phyloP scores from a whole-genome alignment of 1,140 invertebrate species.

The Paramacrobiotus metropolitanus region DNA sequence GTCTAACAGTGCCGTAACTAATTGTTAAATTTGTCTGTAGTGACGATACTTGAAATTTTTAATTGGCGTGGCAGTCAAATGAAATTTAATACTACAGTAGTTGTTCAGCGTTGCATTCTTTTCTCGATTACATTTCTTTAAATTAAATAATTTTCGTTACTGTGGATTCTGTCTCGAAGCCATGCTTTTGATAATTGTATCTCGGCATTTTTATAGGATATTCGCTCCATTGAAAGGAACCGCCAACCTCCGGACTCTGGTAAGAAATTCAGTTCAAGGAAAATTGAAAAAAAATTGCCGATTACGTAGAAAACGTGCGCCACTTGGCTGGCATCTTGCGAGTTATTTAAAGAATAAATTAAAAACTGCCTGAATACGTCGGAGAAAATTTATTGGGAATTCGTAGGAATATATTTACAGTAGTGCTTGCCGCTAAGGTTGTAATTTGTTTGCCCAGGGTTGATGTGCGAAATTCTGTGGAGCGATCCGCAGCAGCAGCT shows the following conservation, averaged over 20 bases:
- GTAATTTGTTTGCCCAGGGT: constrained; percentile 23
- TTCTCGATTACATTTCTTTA: not conserved
- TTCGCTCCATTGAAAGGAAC: constrained; percentile 62
- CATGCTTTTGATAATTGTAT: too few species aligned
- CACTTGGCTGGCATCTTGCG: too few species aligned
- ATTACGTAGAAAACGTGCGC: not conserved
- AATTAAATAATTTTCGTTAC: too few species aligned
- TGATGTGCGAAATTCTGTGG: constrained; percentile 95
- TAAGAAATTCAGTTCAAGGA: constrained; percentile 13
- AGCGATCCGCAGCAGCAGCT: constrained; percentile 75
- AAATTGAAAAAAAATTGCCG: constrained; percentile 4
- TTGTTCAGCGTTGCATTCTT: too few species aligned
- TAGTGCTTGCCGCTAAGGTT: constrained; percentile 3
- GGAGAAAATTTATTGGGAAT: not conserved
- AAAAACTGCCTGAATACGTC: too few species aligned
- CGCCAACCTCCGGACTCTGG: constrained; percentile 90
- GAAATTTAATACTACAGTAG: too few species aligned
- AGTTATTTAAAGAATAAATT: too few species aligned
- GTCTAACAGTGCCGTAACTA: too few species aligned
- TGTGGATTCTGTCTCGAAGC: too few species aligned
- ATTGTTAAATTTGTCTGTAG: too few species aligned
- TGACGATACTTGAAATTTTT: too few species aligned
- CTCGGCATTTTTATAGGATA: constrained; percentile 31
- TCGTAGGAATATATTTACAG: not conserved
- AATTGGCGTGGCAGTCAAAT: too few species aligned